Base-by-base conservation (phyloP, 2,113 vertebrate species). In the Etheostoma cragini region DNA sequence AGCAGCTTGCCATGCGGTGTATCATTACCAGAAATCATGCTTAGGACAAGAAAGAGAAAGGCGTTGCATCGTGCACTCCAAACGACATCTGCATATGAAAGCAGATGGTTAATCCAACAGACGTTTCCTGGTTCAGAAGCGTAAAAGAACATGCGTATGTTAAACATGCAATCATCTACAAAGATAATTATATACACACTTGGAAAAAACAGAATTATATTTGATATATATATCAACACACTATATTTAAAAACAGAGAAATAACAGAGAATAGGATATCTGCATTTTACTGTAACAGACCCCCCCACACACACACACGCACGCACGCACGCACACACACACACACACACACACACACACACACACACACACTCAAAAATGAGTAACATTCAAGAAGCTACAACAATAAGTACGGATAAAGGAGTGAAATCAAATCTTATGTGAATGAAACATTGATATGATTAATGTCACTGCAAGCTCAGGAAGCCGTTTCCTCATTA, bases 1-100 rank as follows among this genome's bases (percentile, higher is more conserved):
- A 86, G 85, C 85, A 80, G 83, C 71, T 47, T 50, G 83, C 83
- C 87, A 89, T 92, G 90, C 88, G 8, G 49, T 6, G 52, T 54
- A 1, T 76, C 80, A 58, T 60, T 24, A 67, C 57, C 56, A 75
- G 4, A 73, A 78, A 1, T 1, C 91, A 92, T 93, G 91, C 92
- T 79, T 6, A 76, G 60, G 69, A 76, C 42, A 24, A 82, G 60
- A 79, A 75, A 72, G 47, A 22, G 69, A 38, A 74, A 73, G 53
- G 56, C 6, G 22, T 70, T 70, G 49, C 62, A 50, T 49, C 49
- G 15, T 81, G 81, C 82, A 50, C 72, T 38, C 22, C 78, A 47
- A 60, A 70, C 8, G 11, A 63, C 72, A 76, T 78, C 82, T 83
- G 76, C n/a, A 79, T 80, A 74, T 78, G 75, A 80, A 82, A 90